Evolutionary conservation across 2,888 invertebrate species (phyloP), one percentile per base, ranked within the genome.

Genomic region (Achlya flavicornis): DNA sequence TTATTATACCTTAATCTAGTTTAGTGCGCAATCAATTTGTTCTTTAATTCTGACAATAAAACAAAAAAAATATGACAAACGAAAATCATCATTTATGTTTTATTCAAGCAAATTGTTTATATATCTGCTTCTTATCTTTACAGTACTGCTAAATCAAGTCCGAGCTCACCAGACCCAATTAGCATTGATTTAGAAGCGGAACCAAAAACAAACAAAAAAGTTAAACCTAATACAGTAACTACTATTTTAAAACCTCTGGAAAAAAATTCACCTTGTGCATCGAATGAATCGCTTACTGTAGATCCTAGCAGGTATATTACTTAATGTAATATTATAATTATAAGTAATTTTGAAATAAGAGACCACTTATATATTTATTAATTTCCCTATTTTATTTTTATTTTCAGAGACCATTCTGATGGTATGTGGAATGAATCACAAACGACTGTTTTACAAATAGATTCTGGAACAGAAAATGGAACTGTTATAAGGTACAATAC

Each of bases 341-440:
- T 8, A 19, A 4, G 11, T 3, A 3, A n/a, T 16, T 59, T 16
- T 32, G 14, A 46, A 53, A 62, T 33, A 43, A n/a, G 7, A 19
- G 6, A 19, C 10, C 3, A 19, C n/a, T 53, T 19, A 19, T 0
- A 53, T 53, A 10, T 10, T 53, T 53, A n/a, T 8, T 10, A 14
- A 48, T 48, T 48, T 6, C 16, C 6, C 5, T 19, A 10, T 10
- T 53, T 48, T 32, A 11, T 58, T 43, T 32, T 33, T n/a, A 1
- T 64, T 80, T 86, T 66, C 77, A 92, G 97, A 80, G 97, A 97
- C 85, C 97, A 97, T 86, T 97, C 97, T 60, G 97, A 98, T 83
- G 97, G 97, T 61, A 96, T 97, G 80, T 97, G 97, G 97, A 98
- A 97, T 89, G 97, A 97, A 91, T 97, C 97, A 12, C 97, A 98